Percentiles rank a stretch among this genome's conserved stretches.
Conservation (phyloP, 2,888 invertebrate genomes). For the Aphidius colemani region DNA sequence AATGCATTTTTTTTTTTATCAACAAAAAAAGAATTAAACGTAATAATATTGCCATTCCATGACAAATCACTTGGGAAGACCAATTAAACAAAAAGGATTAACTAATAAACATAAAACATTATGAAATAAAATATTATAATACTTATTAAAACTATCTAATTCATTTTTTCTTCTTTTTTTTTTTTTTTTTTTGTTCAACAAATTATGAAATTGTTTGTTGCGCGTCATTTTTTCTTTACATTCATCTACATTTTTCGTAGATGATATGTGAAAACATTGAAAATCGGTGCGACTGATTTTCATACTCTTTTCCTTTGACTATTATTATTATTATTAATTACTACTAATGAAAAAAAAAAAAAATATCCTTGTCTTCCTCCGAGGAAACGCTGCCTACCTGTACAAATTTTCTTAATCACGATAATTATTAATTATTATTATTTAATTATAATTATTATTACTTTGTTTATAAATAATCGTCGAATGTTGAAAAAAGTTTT, state of each 20-base stretch:
- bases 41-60: constrained; percentile 27
- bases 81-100: constrained; percentile 29
- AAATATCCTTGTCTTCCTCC: not conserved
- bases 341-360: constrained; percentile 24
- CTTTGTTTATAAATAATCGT: constrained; percentile 1
- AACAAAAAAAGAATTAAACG: constrained; percentile 33
- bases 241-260: too few species aligned
- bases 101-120: constrained; percentile 23
- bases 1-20: constrained; percentile 9
- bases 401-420: constrained; percentile 40
- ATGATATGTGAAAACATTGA: too few species aligned
- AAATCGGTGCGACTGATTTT: not conserved
- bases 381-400: constrained; percentile 44
- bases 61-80: constrained; percentile 34
- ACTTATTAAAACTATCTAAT: constrained; percentile 18
- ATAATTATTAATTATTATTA: not conserved
- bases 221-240: not conserved
- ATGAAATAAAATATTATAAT: constrained; percentile 25
- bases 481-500: not conserved
- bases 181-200: not conserved
- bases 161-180: constrained; percentile 14
- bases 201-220: constrained; percentile 18
- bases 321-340: too few species aligned
- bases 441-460: not conserved
- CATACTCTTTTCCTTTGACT: constrained; percentile 20